A percentile compares a stretch with the other conserved stretches of the same genome.
These are phyloP conservation scores for Siniperca knerii DNA, from an alignment of 2,113 vertebrate genomes.

Conservation along the genomic window DNA sequence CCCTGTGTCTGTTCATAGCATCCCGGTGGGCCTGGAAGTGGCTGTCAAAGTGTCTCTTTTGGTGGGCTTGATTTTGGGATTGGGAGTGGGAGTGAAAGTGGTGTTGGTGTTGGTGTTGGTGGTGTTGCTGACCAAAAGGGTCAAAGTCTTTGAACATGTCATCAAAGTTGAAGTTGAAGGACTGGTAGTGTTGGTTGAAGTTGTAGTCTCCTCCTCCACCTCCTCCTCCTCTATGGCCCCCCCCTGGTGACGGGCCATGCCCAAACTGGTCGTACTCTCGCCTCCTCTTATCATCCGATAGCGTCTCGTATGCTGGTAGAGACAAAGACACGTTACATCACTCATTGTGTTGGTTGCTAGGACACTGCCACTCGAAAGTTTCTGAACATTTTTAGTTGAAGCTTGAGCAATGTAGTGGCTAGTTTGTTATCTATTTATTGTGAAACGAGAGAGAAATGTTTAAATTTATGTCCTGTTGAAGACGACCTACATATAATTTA, in stretches of 20 bases:
- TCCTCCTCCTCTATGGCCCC: slow-evolving; percentile 59
- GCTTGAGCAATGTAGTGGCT: too few species aligned
- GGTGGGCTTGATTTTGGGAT: slow-evolving; percentile 75
- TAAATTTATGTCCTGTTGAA: neutral
- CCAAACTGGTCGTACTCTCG: slow-evolving; percentile 92
- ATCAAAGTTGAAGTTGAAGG: slow-evolving; percentile 96
- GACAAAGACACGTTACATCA: slow-evolving; percentile 18
- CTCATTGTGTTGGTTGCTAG: neutral
- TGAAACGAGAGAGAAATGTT: neutral
- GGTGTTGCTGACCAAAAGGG: slow-evolving; percentile 86
- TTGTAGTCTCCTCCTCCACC: slow-evolving; percentile 76
- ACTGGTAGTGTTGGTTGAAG: slow-evolving; percentile 86
- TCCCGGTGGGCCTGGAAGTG: slow-evolving; percentile 90
- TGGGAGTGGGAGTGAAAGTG: slow-evolving; percentile 64
- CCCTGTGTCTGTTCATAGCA: slow-evolving; percentile 85
- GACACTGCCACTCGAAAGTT: neutral
- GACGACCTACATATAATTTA: too few species aligned
- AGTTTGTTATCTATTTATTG: neutral
- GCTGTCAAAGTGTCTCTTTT: slow-evolving; percentile 93
- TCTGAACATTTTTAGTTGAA: neutral
- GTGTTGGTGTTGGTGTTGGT: slow-evolving; percentile 82
- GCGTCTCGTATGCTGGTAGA: slow-evolving; percentile 91
- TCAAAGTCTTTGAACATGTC: slow-evolving; percentile 95
- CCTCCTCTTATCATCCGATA: slow-evolving; percentile 92
- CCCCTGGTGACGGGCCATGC: slow-evolving; percentile 77